A percentile compares a stretch with the other conserved stretches of the same genome.
Evolutionary conservation across 2,797 vertebrate species (phyloP).

Genomic region (Amblyopsis hoosieri): DNA sequence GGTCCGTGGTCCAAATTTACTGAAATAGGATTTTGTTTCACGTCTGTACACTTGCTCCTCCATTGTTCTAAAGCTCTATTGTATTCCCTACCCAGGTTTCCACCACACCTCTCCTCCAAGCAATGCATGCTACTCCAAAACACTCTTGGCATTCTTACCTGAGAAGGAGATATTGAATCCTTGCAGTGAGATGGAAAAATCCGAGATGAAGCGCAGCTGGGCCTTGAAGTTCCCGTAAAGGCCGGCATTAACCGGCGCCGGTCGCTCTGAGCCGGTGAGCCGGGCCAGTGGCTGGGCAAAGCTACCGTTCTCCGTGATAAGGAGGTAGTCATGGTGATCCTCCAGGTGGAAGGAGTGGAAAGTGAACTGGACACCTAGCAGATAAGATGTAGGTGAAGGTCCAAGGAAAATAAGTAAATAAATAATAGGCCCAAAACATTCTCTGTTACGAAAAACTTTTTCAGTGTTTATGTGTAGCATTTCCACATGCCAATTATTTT

Average conservation of each 20-base stretch:
- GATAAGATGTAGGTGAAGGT: conserved; percentile 25
- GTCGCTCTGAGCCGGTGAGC: conserved; percentile 78
- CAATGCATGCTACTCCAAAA: conserved; percentile 29
- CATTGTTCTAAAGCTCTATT: not conserved
- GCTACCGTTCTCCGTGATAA: conserved; percentile 82
- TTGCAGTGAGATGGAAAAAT: conserved; percentile 82
- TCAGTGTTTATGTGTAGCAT: no score
- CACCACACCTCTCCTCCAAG: not conserved
- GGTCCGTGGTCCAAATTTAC: not conserved
- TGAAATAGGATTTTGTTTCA: no score
- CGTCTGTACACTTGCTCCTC: no score
- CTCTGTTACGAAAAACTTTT: no score
- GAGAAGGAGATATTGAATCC: conserved; percentile 84
- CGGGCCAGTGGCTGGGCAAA: conserved; percentile 78
- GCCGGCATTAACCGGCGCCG: conserved; percentile 72
- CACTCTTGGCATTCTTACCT: conserved; percentile 47
- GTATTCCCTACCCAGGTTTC: not conserved
- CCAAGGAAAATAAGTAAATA: not conserved
- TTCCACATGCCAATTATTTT: no score
- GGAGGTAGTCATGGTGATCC: conserved; percentile 83
- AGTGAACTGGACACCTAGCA: conserved; percentile 79
- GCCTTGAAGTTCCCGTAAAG: conserved; percentile 82
- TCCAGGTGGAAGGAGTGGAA: conserved; percentile 82
- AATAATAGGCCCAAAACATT: not conserved
- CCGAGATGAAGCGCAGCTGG: conserved; percentile 83